Percentiles rank a stretch among this genome's conserved stretches.
Evolutionary conservation across 2,797 vertebrate genomes (phyloP).

Genomic region (Ataeniobius toweri): DNA sequence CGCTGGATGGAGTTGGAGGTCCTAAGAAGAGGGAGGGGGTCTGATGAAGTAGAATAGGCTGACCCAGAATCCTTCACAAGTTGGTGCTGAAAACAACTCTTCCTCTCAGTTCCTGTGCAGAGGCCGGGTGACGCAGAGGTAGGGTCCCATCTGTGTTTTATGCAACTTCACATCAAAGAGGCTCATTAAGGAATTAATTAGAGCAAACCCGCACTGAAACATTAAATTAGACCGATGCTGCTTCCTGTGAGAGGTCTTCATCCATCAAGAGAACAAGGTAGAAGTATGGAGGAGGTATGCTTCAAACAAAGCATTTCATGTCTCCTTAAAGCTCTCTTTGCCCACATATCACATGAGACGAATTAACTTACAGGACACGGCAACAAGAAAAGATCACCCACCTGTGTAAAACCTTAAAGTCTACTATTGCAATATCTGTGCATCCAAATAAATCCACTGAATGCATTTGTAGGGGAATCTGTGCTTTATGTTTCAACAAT

Average conservation of each 20-base stretch:
- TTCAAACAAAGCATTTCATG: background rate
- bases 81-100: conserved; percentile 11
- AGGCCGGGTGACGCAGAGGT: conserved; percentile 18
- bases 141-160: conserved; percentile 54
- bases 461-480: background rate
- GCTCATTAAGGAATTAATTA: conserved; percentile 73
- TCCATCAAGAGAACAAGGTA: conserved; percentile 11
- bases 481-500: background rate
- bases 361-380: background rate
- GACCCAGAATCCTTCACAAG: conserved; percentile 44
- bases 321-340: background rate
- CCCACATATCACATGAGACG: background rate
- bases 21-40: conserved; percentile 42
- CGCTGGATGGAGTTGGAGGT: conserved; percentile 45
- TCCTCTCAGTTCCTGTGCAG: conserved; percentile 5
- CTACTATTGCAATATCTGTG: background rate
- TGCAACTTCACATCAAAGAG: conserved; percentile 53
- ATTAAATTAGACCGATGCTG: conserved; percentile 45
- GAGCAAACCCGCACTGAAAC: conserved; percentile 45
- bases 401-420: background rate
- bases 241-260: conserved; percentile 49
- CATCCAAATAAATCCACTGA: background rate
- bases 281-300: background rate
- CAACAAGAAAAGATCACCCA: background rate
- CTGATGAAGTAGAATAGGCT: conserved; percentile 39